These are phyloP conservation scores for Oscheius sp. DNA, from an alignment of 2,888 invertebrate genomes.

Conservation along the genomic window DNA sequence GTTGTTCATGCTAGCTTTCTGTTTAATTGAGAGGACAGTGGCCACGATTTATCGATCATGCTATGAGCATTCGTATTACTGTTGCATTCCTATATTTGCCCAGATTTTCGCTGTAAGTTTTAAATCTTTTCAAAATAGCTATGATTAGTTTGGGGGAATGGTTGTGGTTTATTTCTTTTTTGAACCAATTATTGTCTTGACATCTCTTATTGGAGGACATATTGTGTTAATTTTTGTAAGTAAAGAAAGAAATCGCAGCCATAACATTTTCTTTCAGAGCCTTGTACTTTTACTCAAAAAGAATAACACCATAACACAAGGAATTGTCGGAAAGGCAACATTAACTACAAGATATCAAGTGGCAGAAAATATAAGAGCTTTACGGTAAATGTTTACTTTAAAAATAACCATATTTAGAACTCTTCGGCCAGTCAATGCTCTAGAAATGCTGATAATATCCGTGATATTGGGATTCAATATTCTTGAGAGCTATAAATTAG, in stretches of 20 bases:
- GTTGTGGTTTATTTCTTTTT: neutral
- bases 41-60: slow-evolving; percentile 1
- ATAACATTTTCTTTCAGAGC: neutral
- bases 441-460: neutral
- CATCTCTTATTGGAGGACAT: neutral
- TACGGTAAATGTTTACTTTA: neutral
- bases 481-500: too few relatives aligned
- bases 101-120: slow-evolving; percentile 3
- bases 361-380: slow-evolving; percentile 13
- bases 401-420: neutral
- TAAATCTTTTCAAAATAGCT: neutral
- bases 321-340: slow-evolving; percentile 1
- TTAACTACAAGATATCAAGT: slow-evolving; percentile 22
- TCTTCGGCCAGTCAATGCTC: neutral
- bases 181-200: neutral
- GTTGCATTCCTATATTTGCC: neutral
- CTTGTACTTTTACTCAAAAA: neutral
- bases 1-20: slow-evolving; percentile 1
- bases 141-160: neutral
- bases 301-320: neutral
- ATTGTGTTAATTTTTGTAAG: neutral
- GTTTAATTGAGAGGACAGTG: slow-evolving; percentile 2
- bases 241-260: neutral
- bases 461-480: too few relatives aligned
- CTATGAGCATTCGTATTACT: slow-evolving; percentile 9